Conservation (phyloP, 2,888 invertebrate species). For the Agrotis clavis region DNA sequence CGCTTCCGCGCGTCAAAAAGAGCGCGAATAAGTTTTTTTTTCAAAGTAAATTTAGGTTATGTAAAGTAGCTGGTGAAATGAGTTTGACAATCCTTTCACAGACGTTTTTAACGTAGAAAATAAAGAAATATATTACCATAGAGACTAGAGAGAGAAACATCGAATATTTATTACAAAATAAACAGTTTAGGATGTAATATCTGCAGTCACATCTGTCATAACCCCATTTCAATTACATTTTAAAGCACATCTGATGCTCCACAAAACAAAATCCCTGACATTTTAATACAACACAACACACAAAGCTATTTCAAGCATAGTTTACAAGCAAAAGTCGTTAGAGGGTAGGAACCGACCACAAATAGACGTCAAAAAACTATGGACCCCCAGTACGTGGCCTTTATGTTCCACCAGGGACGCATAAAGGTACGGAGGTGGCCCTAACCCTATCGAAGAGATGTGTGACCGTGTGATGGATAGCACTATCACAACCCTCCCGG, state of each 20-base stretch:
- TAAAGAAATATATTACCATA: not conserved
- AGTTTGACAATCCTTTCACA: slow-evolving; percentile 56
- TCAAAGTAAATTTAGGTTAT: slow-evolving; percentile 61
- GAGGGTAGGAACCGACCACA: slow-evolving; percentile 87
- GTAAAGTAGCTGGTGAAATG: slow-evolving; percentile 62
- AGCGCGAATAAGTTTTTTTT: slow-evolving; percentile 58
- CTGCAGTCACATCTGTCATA: slow-evolving; percentile 45
- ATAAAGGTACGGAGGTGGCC: slow-evolving; percentile 90
- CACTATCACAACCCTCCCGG: slow-evolving; percentile 86
- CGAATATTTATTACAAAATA: not conserved
- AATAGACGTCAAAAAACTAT: slow-evolving; percentile 91
- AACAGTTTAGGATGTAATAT: slow-evolving; percentile 30
- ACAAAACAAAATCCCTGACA: slow-evolving; percentile 43
- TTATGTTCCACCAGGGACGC: slow-evolving; percentile 89
- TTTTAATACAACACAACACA: slow-evolving; percentile 58
- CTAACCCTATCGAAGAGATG: slow-evolving; percentile 91
- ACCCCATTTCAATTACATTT: slow-evolving; percentile 62
- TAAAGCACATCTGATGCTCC: slow-evolving; percentile 53
- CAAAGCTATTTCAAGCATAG: slow-evolving; percentile 68
- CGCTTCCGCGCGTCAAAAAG: slow-evolving; percentile 68
- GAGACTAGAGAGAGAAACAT: not conserved
- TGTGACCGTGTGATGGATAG: slow-evolving; percentile 90
- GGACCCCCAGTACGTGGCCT: slow-evolving; percentile 84
- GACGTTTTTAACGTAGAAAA: slow-evolving; percentile 16
- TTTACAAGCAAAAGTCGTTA: slow-evolving; percentile 83